Evolutionary conservation across 2,888 invertebrate species (phyloP).

Genomic region (Onchidella celtica): DNA sequence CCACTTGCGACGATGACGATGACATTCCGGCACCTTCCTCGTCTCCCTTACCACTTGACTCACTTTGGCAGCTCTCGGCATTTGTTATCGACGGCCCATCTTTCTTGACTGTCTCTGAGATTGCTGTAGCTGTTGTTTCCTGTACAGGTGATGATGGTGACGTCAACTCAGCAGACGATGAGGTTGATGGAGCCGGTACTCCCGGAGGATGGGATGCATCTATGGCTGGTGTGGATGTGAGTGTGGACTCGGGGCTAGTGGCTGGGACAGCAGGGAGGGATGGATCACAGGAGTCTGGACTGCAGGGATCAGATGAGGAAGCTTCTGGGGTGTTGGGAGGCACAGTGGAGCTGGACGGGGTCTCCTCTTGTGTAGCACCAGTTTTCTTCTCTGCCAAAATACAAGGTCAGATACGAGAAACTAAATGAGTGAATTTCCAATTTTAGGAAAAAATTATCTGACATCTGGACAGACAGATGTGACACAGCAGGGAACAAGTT

Average conservation of each 20-base stretch:
- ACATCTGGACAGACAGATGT: no score
- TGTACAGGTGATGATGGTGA: not conserved
- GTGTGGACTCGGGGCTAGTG: not conserved
- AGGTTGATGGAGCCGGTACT: not conserved
- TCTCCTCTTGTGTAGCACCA: not conserved
- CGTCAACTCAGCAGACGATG: not conserved
- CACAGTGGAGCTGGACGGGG: not conserved
- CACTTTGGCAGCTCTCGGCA: no score
- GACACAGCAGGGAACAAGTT: no score
- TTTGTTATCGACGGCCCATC: not conserved
- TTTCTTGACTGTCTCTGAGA: not conserved
- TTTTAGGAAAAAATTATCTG: not conserved
- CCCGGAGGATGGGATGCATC: not conserved
- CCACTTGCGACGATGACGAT: not conserved
- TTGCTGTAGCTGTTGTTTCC: not conserved
- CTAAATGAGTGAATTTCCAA: no score
- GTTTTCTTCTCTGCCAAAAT: no score
- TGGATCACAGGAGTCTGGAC: not conserved
- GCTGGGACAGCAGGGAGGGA: not conserved
- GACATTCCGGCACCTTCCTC: not conserved
- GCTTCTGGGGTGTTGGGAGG: slow-evolving; percentile 27
- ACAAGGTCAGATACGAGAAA: no score
- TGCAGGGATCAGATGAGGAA: slow-evolving; percentile 2
- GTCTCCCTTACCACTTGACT: not conserved
- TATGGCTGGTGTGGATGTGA: not conserved